Conservation (phyloP, 2,113 vertebrate species). For the Phalacrocorax carbo region DNA sequence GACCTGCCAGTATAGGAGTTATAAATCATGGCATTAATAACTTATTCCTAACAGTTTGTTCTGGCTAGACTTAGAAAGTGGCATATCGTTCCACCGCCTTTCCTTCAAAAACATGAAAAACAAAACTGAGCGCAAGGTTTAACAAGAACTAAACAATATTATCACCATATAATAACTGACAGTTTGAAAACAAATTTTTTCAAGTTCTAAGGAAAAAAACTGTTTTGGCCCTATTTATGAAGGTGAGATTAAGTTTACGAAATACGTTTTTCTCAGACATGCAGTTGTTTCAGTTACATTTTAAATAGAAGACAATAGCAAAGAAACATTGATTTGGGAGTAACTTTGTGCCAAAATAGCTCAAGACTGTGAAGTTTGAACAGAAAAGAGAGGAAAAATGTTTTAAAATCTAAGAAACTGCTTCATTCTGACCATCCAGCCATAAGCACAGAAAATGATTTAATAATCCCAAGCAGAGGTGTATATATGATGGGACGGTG, state of each 20-base stretch:
- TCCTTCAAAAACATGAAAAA: background rate
- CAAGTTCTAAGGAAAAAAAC: background rate
- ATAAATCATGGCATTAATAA: background rate
- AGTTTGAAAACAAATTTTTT: background rate
- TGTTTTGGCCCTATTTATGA: background rate
- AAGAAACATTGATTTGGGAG: background rate
- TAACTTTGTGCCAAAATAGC: background rate
- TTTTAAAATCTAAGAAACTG: background rate
- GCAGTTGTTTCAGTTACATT: background rate
- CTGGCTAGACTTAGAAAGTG: background rate
- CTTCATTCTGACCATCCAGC: background rate
- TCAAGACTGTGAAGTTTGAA: background rate
- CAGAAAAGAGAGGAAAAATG: background rate
- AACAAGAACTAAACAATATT: background rate
- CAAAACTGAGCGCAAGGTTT: background rate
- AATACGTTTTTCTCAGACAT: background rate
- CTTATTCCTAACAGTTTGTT: background rate
- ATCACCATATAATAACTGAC: background rate
- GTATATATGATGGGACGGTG: background rate
- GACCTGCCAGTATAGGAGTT: background rate
- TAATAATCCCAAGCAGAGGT: background rate
- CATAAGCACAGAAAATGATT: background rate
- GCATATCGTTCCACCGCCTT: background rate
- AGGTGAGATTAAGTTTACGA: background rate
- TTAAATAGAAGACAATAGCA: background rate